Evolutionary conservation across 2,888 invertebrate genomes (phyloP).

Genomic region (Ochlodes sylvanus): DNA sequence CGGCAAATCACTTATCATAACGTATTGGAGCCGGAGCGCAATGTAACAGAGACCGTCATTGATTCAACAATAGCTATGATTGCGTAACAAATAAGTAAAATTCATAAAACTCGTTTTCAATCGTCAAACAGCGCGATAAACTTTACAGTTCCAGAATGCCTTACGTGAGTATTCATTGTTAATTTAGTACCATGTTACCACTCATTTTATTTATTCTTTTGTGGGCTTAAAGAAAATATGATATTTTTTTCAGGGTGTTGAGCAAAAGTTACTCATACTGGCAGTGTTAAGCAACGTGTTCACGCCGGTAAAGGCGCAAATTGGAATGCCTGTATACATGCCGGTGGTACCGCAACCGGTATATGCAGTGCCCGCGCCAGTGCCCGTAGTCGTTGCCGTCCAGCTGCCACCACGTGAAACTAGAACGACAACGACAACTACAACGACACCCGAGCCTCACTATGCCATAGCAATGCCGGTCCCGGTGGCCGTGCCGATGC

Average conservation of each 20-base stretch:
- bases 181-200: not conserved
- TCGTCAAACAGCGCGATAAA: conserved; percentile 46
- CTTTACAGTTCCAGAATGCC: conserved; percentile 49
- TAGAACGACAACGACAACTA: conserved; percentile 41
- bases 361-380: conserved; percentile 41
- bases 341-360: conserved; percentile 40
- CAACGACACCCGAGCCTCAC: conserved; percentile 30
- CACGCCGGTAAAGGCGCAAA: conserved; percentile 37
- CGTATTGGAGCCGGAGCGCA: not conserved
- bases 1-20: not conserved
- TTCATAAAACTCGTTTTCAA: conserved; percentile 54
- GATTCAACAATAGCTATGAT: conserved; percentile 47
- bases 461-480: conserved; percentile 43
- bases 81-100: conserved; percentile 47
- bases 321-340: conserved; percentile 41
- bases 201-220: too few species aligned
- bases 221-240: not conserved
- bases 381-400: conserved; percentile 33
- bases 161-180: conserved; percentile 50
- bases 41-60: not conserved
- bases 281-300: conserved; percentile 38
- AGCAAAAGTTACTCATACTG: conserved; percentile 46
- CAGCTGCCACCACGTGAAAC: conserved; percentile 27
- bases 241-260: conserved; percentile 41
- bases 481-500: conserved; percentile 51